Evolutionary conservation across 2,888 invertebrate genomes (phyloP), one percentile per base, ranked within the genome.

Genomic region (Cheilosia grossa): DNA sequence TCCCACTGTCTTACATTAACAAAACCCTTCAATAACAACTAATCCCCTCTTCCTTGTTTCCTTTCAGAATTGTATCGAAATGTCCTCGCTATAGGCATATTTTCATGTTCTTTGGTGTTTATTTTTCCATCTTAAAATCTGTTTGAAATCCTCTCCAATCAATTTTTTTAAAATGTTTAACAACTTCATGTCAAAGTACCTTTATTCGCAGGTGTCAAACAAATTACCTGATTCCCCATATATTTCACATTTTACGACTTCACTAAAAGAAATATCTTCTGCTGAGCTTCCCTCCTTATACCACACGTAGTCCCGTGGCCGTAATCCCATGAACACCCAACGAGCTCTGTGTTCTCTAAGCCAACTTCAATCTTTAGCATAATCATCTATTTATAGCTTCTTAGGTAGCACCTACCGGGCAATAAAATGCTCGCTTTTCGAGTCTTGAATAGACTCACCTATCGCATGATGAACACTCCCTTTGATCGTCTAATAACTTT

Each of bases 311-410:
- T 70, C 19, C 27, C 15, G 24, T 51, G 24, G n/a, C 44, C 7
- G 10, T 72, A 53, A 74, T 42, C 66, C 42, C 30, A 49, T 24
- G 67, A 54, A 58, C 67, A 75, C 75, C 75, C 67, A 67, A 30
- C 56, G n/a, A 67, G 75, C 33, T 44, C 49, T 42, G 67, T 33
- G 9, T 33, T 33, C 5, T 40, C 15, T 30, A 58, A 61, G 51
- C 27, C 59, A 21, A 17, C 53, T 59, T 58, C 15, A 66, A 19
- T 10, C 69, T 21, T 44, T 4, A 5, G 21, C 40, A 49, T 56
- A 74, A 58, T 49, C n/a, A 27, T n/a, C 27, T 24, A 67, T 53
- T 61, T 59, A 77, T 61, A 47, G 77, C 77, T 69, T 69, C 77
- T 53, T 69, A 77, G 53, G 77, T 61, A 77, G 77, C 77, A 69